Conservation (phyloP, 2,797 vertebrate species). For the Cryptoprocta ferox region DNA sequence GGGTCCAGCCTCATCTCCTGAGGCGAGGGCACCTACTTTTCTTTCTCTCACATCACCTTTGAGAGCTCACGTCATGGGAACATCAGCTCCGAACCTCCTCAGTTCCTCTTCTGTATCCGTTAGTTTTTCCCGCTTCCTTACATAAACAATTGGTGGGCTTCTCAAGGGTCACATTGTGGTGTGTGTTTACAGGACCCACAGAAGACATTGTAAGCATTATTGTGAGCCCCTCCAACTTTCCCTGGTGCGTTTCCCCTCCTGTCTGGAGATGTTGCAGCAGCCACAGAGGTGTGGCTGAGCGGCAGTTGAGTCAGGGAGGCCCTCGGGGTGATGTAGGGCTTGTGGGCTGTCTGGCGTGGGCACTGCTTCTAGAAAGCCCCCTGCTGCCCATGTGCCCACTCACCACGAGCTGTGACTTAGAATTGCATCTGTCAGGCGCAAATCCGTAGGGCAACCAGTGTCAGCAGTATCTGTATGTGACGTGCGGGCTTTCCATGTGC, state of each 20-base stretch:
- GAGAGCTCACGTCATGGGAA: rapidly evolving
- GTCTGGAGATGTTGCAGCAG: rapidly evolving
- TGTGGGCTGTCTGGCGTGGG: rapidly evolving
- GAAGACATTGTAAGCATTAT: rapidly evolving
- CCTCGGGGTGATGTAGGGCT: neutral
- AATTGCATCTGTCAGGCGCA: neutral
- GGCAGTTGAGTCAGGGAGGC: neutral
- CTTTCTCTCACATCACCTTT: rapidly evolving
- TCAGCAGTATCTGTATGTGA: rapidly evolving
- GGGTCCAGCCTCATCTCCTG: neutral
- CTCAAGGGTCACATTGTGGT: rapidly evolving
- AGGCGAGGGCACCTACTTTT: rapidly evolving
- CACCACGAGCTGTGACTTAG: rapidly evolving
- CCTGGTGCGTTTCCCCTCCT: neutral
- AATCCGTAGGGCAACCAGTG: rapidly evolving
- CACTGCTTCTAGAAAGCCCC: neutral
- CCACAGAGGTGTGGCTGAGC: rapidly evolving
- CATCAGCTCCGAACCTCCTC: rapidly evolving
- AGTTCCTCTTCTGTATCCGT: rapidly evolving
- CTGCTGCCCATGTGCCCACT: neutral
- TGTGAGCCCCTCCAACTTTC: rapidly evolving
- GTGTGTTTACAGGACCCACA: neutral
- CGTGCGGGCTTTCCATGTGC: rapidly evolving
- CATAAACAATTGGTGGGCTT: neutral
- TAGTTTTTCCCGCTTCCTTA: no score